Conservation (phyloP, 2,113 vertebrate genomes). For the Barnardius zonarius region DNA sequence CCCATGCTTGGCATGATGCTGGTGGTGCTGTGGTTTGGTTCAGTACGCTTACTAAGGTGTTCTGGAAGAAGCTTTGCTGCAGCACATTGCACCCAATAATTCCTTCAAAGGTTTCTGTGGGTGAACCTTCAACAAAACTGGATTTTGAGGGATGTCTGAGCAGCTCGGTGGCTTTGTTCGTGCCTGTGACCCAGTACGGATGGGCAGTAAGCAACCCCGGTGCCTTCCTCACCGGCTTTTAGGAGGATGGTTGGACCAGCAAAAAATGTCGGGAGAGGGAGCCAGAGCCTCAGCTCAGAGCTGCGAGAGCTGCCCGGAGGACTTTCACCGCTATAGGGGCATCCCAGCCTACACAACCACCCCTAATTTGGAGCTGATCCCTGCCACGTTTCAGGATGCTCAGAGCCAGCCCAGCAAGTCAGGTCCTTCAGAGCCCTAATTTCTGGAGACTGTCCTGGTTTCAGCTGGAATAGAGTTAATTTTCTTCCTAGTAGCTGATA, state of each 20-base stretch:
- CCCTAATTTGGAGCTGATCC: no score
- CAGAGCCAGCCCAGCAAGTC: background rate
- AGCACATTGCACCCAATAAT: rapidly evolving
- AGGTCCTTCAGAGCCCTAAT: background rate
- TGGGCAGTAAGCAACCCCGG: rapidly evolving
- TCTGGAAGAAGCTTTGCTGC: background rate
- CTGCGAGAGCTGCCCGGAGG: background rate
- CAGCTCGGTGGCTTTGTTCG: rapidly evolving
- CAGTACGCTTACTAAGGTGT: rapidly evolving
- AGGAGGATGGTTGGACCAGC: background rate
- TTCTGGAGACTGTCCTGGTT: background rate
- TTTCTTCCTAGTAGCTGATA: no score
- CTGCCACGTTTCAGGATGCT: background rate
- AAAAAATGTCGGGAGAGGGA: conserved; percentile 53
- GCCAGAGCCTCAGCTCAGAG: conserved; percentile 34
- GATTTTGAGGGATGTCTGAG: rapidly evolving
- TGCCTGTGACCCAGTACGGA: no score
- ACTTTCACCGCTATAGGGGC: rapidly evolving
- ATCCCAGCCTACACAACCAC: no score
- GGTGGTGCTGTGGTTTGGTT: background rate
- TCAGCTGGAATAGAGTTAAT: no score
- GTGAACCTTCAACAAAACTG: rapidly evolving
- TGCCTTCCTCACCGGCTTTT: background rate
- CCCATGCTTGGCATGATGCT: rapidly evolving
- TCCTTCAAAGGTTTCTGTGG: background rate